Evolutionary conservation across 2,797 vertebrate species (phyloP), one percentile per base, ranked within the genome.

Genomic region (Taeniopygia guttata): DNA sequence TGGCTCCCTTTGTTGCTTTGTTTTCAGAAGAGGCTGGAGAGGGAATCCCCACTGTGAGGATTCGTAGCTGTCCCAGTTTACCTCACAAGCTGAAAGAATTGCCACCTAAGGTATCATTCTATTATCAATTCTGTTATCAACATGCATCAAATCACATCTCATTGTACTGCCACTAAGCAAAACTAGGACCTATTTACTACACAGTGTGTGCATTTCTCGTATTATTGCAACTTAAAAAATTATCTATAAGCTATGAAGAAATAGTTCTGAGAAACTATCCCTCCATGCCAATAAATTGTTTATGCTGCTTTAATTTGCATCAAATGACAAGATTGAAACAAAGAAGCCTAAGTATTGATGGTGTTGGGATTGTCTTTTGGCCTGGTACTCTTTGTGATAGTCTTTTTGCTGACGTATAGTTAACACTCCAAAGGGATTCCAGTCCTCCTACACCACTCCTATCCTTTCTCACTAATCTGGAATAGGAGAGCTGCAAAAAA

Each of bases 361-460:
- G 6, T 30, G 16, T 59, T 67, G 72, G 22, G 30, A 32, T 11
- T 36, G 11, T 54, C 32, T 76, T 73, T 87, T 51, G 38, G n/a
- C 4, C 25, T 69, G 9, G 8, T 55, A n/a, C 1, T 3, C 5
- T 46, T 38, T 1, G 1, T 63, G 27, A 75, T 20, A 26, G 6
- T 56, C 10, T 63, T 88, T 78, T 45, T 60, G 11, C 43, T 64
- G 40, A 77, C 1, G 8, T 38, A 19, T 2, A 27, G 25, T 42
- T 14, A 27, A 29, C 29, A 6, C 2, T 54, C 5, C 38, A 64
- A 56, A 43, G 21, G 10, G 16, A 52, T 80, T 67, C 20, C 19
- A 42, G 32, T 49, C 23, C 16, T 14, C 23, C 14, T 52, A 25
- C 18, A 63, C 12, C 25, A 70, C 9, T 81, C 16, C 7, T 22